phyloP scores from a whole-genome alignment of 2,888 invertebrate genomes.

The Spisula subtruncata region DNA sequence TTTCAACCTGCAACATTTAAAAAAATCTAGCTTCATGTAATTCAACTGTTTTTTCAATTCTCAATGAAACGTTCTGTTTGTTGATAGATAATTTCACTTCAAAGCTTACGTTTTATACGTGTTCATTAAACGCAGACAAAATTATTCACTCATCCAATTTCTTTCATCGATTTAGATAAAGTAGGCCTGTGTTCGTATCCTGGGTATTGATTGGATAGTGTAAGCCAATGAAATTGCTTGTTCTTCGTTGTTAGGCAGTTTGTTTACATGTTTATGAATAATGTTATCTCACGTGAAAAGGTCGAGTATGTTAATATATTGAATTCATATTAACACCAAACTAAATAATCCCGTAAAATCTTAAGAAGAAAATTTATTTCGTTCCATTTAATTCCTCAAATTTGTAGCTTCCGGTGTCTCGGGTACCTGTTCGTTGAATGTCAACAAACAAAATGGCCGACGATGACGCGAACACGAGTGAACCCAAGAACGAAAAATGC shows the following conservation, averaged over 20 bases:
- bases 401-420: slow-evolving; percentile 15
- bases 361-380: neutral
- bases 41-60: too few species aligned
- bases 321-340: neutral
- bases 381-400: neutral
- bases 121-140: neutral
- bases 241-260: slow-evolving; percentile 45
- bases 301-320: neutral
- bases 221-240: slow-evolving; percentile 28
- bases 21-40: too few species aligned
- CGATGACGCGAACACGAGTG: slow-evolving; percentile 52
- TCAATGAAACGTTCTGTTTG: too few species aligned
- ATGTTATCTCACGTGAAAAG: neutral
- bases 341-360: neutral
- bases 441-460: slow-evolving; percentile 74
- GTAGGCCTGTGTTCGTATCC: neutral
- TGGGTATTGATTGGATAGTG: slow-evolving; percentile 30
- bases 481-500: slow-evolving; percentile 28
- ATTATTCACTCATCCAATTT: neutral
- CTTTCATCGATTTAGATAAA: neutral
- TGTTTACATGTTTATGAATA: slow-evolving; percentile 3
- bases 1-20: too few species aligned
- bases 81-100: too few species aligned
- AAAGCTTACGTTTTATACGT: too few species aligned
- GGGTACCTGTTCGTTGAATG: slow-evolving; percentile 36